Evolutionary conservation across 1,140 invertebrate genomes (phyloP).

Genomic region (Drosophila pseudoananassae): DNA sequence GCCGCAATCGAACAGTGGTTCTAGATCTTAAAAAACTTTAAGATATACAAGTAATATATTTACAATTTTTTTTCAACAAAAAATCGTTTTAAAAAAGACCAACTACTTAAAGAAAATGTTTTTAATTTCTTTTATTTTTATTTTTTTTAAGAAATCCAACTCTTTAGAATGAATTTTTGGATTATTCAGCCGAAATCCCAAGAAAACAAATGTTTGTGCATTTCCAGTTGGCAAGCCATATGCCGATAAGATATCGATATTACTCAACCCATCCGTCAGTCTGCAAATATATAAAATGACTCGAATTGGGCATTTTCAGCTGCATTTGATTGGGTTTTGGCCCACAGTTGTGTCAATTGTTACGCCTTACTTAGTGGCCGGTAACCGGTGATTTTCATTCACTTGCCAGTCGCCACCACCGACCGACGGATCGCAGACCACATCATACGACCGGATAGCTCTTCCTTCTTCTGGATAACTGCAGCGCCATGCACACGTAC

Average conservation of each 20-base stretch:
- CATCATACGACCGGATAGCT: neutral
- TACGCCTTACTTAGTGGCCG: conserved; percentile 2
- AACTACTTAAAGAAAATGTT: too few relatives aligned
- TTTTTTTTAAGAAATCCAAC: too few relatives aligned
- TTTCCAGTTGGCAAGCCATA: neutral
- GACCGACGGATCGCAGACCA: neutral
- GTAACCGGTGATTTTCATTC: conserved; percentile 23
- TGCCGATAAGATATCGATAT: conserved; percentile 28
- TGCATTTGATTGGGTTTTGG: neutral
- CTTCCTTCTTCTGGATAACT: neutral
- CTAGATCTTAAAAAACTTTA: too few relatives aligned
- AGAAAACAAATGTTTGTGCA: conserved; percentile 3
- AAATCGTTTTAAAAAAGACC: too few relatives aligned
- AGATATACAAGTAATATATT: too few relatives aligned
- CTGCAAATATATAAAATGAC: neutral
- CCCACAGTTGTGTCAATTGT: conserved; percentile 18
- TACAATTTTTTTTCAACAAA: too few relatives aligned
- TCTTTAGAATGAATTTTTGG: neutral
- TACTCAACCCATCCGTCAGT: neutral
- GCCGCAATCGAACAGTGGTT: conserved; percentile 32
- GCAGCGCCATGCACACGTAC: conserved; percentile 61
- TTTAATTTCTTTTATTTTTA: neutral
- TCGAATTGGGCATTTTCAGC: neutral
- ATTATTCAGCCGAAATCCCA: conserved; percentile 19
- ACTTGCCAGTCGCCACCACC: conserved; percentile 23